Percentiles rank a stretch among this genome's conserved stretches.
Conservation (phyloP, 2,113 vertebrate species). For the Urocolius indicus region DNA sequence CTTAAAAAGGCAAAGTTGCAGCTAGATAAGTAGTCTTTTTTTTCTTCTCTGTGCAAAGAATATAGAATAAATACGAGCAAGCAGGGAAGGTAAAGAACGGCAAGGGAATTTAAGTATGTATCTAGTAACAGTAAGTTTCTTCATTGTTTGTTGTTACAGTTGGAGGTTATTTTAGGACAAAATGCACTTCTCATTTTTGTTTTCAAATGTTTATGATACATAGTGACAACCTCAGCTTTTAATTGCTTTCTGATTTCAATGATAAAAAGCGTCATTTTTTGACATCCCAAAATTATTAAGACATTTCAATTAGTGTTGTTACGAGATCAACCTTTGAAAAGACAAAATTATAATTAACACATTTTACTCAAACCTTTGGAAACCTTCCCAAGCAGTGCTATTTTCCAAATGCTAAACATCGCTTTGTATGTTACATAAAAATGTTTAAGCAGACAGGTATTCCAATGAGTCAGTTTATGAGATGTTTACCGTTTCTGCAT, state of each 20-base stretch:
- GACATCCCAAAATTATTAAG: background rate
- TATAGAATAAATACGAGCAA: background rate
- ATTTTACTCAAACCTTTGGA: background rate
- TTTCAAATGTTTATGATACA: background rate
- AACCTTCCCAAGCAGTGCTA: background rate
- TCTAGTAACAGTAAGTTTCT: background rate
- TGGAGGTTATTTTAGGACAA: background rate
- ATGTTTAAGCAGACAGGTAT: background rate
- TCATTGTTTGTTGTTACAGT: background rate
- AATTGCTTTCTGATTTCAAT: background rate
- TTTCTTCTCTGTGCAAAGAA: background rate
- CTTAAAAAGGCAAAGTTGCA: background rate
- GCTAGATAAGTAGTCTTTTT: background rate
- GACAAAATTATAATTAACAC: background rate
- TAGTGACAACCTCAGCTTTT: background rate
- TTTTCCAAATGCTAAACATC: background rate
- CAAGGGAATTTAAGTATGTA: background rate
- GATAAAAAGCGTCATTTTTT: background rate
- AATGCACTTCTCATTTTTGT: background rate
- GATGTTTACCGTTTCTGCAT: conserved; percentile 94
- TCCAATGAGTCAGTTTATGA: accelerated
- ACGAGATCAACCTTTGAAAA: background rate
- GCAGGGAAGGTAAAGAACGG: background rate
- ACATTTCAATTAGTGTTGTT: background rate
- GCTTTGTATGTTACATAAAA: background rate